Percentiles rank a stretch among this genome's conserved stretches.
Evolutionary conservation across 1,140 invertebrate genomes (phyloP).

Genomic region (Ips nitidus): DNA sequence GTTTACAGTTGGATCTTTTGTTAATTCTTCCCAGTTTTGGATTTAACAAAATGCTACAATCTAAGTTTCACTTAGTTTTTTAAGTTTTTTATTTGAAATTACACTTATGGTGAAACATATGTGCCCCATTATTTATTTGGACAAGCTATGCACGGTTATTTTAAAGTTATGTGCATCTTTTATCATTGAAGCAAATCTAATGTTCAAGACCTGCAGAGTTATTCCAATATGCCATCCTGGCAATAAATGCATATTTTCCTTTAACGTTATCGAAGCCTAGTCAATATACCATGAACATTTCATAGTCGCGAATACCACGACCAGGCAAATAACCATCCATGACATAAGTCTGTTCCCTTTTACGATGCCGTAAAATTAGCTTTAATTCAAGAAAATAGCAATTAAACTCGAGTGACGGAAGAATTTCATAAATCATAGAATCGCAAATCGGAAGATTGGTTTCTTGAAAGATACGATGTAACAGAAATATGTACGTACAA

Average conservation of each 20-base stretch:
- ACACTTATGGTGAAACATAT: too few relatives aligned
- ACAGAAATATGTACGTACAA: constrained; percentile 1
- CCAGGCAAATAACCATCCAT: not conserved
- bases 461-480: not conserved
- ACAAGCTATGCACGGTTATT: too few relatives aligned
- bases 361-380: constrained; percentile 1
- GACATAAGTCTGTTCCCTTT: constrained; percentile 1
- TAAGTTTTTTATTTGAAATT: too few relatives aligned
- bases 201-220: too few relatives aligned
- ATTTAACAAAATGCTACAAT: too few relatives aligned
- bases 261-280: not conserved
- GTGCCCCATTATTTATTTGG: too few relatives aligned
- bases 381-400: not conserved
- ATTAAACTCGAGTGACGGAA: not conserved
- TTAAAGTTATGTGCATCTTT: too few relatives aligned
- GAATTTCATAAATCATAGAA: not conserved
- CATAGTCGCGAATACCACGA: not conserved
- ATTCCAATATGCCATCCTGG: not conserved
- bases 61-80: too few relatives aligned
- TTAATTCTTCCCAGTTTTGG: too few relatives aligned
- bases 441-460: not conserved
- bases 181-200: too few relatives aligned
- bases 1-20: too few relatives aligned
- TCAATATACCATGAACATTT: constrained; percentile 2
- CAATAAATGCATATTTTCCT: not conserved